Evolutionary conservation across 2,113 vertebrate species (phyloP), one percentile per base, ranked within the genome.

Genomic region (Sterrhoptilus dennistouni): DNA sequence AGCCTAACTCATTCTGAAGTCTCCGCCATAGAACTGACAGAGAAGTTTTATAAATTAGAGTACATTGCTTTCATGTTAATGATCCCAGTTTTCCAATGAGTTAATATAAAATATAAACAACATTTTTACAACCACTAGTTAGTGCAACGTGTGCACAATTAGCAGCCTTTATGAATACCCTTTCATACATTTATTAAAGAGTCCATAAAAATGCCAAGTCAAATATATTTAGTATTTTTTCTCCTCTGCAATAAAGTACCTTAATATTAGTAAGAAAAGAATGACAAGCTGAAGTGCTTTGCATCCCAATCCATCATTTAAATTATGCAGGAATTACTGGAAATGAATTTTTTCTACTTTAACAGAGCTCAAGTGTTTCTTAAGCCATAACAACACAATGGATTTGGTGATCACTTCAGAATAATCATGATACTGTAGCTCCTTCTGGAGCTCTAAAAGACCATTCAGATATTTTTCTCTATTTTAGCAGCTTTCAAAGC

Each of bases 291-390:
- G 79, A 93, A 97, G 94, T 89, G 49, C 31, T 96, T 94, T 95
- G 66, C 61, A 57, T 75, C 57, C 42, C 35, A 93, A 69, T 70
- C 63, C 85, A 66, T 93, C 90, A 80, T 47, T 97, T 97, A 97
- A 93, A 95, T 98, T 97, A 95, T 88, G 77, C 91, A 96, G 91
- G 88, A 96, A 96, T 97, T 95, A 96, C 94, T 96, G 89, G 87
- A 97, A 98, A 97, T 93, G 60, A 96, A 96, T 97, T 96, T 96
- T 89, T 93, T 44, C 19, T 85, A 38, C 82, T 98, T 94, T 95
- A 98, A 95, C 94, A 88, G 91, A 91, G 84, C 96, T 97, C 91
- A 96, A 97, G 93, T 90, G 91, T 96, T 98, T 97, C 94, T 97
- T 96, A 98, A 97, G 84, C 93, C 38, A 49, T 91, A 97, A 94